phyloP scores from a whole-genome alignment of 2,797 vertebrate species.

The Columba guinea region DNA sequence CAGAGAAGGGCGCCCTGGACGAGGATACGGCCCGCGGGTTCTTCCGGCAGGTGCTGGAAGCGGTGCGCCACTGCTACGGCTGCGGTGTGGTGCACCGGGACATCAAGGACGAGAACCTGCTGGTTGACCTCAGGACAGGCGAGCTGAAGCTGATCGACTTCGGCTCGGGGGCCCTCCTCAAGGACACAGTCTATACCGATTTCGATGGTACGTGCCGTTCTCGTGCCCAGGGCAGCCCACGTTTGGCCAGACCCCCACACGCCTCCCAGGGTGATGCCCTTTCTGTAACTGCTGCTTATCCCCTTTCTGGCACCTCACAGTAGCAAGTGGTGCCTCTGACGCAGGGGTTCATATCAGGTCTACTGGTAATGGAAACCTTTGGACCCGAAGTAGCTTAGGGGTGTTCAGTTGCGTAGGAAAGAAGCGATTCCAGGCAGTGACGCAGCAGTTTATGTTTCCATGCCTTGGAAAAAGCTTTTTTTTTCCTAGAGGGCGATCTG shows the following conservation, averaged over 20 bases:
- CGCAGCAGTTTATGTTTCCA: slow-evolving; percentile 82
- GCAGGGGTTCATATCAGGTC: neutral
- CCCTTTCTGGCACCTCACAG: neutral
- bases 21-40: slow-evolving; percentile 92
- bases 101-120: slow-evolving; percentile 97
- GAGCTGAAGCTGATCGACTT: slow-evolving; percentile 98
- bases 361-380: slow-evolving; percentile 36
- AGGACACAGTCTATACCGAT: slow-evolving; percentile 98
- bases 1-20: slow-evolving; percentile 93
- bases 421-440: slow-evolving; percentile 79
- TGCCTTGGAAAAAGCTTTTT: slow-evolving; percentile 56
- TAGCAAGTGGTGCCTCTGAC: neutral
- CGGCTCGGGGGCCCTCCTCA: slow-evolving; percentile 95
- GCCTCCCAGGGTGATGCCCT: neutral
- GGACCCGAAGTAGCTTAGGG: slow-evolving; percentile 11
- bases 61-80: slow-evolving; percentile 93
- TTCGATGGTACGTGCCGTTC: slow-evolving; percentile 87
- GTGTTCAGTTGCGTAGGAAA: slow-evolving; percentile 58
- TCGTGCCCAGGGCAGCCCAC: fast-evolving
- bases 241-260: neutral
- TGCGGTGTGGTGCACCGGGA: slow-evolving; percentile 95
- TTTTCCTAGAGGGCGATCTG: slow-evolving; percentile 76
- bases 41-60: slow-evolving; percentile 93
- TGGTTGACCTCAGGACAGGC: slow-evolving; percentile 92
- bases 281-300: no score